phyloP scores from a whole-genome alignment of 2,888 invertebrate species.

The Drosophila limbata region DNA sequence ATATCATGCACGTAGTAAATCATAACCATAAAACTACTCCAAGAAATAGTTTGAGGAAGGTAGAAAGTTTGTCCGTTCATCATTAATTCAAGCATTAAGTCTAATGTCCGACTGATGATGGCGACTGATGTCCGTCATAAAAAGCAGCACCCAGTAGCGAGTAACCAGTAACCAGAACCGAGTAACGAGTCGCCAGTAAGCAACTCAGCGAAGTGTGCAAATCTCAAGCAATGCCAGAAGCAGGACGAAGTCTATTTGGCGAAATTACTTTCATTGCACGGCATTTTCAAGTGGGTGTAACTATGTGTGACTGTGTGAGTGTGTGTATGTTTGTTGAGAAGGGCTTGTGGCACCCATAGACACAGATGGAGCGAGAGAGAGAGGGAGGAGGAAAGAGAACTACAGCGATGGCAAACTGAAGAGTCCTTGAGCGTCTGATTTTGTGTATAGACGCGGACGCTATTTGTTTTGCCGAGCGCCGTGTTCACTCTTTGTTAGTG shows the following conservation, averaged over 20 bases:
- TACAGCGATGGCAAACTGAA: constrained; percentile 56
- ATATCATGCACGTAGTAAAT: background rate
- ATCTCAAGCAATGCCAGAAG: constrained; percentile 38
- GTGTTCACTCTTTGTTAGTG: background rate
- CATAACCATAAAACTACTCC: background rate
- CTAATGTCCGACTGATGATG: too few relatives aligned
- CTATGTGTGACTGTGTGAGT: constrained; percentile 29
- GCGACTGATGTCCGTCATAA: constrained; percentile 1
- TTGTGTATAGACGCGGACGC: constrained; percentile 79
- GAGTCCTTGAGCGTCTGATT: constrained; percentile 83
- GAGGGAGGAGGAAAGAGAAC: constrained; percentile 12
- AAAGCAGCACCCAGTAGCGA: constrained; percentile 7
- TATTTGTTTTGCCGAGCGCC: constrained; percentile 71
- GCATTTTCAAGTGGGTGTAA: constrained; percentile 60
- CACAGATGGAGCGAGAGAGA: background rate
- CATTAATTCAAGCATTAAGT: background rate
- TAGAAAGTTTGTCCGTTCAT: background rate
- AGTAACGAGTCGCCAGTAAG: constrained; percentile 22
- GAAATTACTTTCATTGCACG: constrained; percentile 81
- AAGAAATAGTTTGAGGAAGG: background rate
- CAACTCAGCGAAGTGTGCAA: constrained; percentile 54
- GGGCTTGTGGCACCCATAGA: constrained; percentile 17
- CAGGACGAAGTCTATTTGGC: constrained; percentile 70
- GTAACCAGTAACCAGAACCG: constrained; percentile 13
- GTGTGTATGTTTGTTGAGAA: constrained; percentile 16